A percentile compares a stretch with the other conserved stretches of the same genome.
Conservation (phyloP, 2,888 invertebrate genomes). For the Timandra comae region DNA sequence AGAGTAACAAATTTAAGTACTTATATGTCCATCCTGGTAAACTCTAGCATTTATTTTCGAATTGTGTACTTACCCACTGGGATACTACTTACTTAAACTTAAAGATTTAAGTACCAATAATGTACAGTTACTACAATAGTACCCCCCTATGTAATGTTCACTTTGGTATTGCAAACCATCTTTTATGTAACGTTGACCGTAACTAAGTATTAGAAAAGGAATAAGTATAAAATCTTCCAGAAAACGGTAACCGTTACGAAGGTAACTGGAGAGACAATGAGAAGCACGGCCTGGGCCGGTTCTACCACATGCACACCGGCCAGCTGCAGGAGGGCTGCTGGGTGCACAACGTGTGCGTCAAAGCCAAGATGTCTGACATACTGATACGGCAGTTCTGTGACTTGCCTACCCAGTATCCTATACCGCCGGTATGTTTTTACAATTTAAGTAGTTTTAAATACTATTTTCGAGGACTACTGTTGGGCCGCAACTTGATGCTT, state of each 20-base stretch:
- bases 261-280: conserved; percentile 76
- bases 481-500: no score
- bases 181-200: no score
- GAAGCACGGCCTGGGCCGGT: conserved; percentile 79
- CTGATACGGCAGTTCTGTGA: conserved; percentile 75
- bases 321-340: conserved; percentile 82
- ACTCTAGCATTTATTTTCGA: not conserved
- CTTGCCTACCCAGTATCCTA: conserved; percentile 72
- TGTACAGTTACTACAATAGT: not conserved
- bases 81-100: not conserved
- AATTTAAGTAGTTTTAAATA: no score
- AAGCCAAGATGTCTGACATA: conserved; percentile 76
- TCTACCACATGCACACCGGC: conserved; percentile 79
- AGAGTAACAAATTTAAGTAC: no score
- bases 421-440: conserved; percentile 64
- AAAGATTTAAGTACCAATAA: not conserved
- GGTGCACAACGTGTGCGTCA: conserved; percentile 71
- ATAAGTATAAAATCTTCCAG: no score
- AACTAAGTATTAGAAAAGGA: no score
- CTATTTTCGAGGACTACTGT: no score
- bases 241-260: conserved; percentile 79
- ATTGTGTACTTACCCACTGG: not conserved
- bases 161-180: not conserved
- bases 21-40: no score
- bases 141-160: not conserved